These are phyloP conservation scores for Ceratina japonica DNA, from an alignment of 1,140 invertebrate genomes.

Conservation along the genomic window DNA sequence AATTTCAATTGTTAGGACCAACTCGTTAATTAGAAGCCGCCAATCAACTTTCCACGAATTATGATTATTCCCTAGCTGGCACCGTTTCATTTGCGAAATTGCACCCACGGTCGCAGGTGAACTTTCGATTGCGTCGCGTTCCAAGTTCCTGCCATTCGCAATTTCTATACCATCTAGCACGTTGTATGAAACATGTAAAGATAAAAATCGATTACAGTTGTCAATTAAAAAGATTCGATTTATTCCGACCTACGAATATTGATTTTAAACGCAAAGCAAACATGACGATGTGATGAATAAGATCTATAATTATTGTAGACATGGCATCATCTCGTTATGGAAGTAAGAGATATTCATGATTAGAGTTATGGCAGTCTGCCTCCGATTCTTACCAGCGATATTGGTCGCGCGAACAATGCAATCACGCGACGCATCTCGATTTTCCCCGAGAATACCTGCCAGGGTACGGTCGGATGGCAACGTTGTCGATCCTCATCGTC, in stretches of 20 bases:
- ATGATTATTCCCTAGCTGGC: neutral
- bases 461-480: neutral
- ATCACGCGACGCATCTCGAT: neutral
- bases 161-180: neutral
- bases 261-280: too few species aligned
- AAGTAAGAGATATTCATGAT: too few species aligned
- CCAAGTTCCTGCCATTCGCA: neutral
- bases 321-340: too few species aligned
- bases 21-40: slow-evolving; percentile 28
- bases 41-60: slow-evolving; percentile 8
- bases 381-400: neutral
- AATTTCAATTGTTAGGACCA: slow-evolving; percentile 10
- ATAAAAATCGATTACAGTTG: too few species aligned
- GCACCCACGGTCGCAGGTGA: neutral
- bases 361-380: too few species aligned
- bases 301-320: too few species aligned
- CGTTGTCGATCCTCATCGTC: neutral
- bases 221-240: too few species aligned
- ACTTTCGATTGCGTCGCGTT: neutral
- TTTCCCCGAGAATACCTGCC: neutral
- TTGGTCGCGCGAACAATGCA: neutral
- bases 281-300: too few species aligned
- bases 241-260: too few species aligned
- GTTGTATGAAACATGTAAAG: too few species aligned
- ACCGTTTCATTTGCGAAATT: neutral